Evolutionary conservation across 1,140 invertebrate genomes (phyloP).

Genomic region (Aphis craccivora): DNA sequence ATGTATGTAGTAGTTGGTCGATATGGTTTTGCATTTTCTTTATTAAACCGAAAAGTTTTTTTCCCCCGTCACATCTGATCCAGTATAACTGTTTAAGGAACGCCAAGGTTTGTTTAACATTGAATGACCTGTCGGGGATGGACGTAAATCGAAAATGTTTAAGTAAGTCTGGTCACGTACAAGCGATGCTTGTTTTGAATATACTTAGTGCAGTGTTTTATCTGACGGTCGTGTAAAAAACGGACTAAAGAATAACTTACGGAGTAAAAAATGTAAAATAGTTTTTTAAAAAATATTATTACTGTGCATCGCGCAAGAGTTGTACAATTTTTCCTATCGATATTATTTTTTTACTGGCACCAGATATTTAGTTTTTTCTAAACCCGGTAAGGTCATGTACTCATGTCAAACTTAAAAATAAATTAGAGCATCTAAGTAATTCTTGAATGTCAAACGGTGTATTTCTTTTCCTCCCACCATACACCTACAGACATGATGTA

Average conservation of each 20-base stretch:
- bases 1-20: background rate
- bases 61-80: background rate
- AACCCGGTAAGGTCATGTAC: constrained; percentile 39
- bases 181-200: background rate
- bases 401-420: constrained; percentile 49
- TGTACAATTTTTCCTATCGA: background rate
- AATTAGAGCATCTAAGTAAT: constrained; percentile 37
- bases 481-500: constrained; percentile 46
- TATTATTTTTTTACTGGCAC: constrained; percentile 15
- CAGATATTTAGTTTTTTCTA: background rate
- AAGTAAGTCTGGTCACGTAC: constrained; percentile 33
- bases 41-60: background rate
- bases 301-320: background rate
- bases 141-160: constrained; percentile 13
- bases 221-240: background rate
- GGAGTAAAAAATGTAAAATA: background rate
- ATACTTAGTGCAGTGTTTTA: background rate
- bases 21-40: background rate
- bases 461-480: background rate
- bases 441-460: constrained; percentile 41
- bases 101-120: constrained; percentile 23
- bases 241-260: background rate
- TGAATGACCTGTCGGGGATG: constrained; percentile 31
- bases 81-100: background rate
- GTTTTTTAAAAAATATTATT: background rate